Percentiles rank a stretch among this genome's conserved stretches.
These are phyloP conservation scores for Cactoblastis cactorum DNA, from an alignment of 2,888 invertebrate species.

Conservation along the genomic window DNA sequence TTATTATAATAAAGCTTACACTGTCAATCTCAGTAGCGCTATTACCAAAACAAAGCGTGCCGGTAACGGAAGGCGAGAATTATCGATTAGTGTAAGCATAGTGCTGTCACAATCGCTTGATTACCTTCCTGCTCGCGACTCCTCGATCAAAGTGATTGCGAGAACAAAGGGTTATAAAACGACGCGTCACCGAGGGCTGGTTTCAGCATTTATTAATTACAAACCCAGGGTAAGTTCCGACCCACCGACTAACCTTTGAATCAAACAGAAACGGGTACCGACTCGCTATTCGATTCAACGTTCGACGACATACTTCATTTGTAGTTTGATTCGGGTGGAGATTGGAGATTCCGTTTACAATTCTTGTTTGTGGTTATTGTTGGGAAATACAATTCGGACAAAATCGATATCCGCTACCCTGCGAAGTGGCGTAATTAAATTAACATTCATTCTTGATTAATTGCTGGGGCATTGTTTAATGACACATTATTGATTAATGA, in stretches of 20 bases:
- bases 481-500: no score
- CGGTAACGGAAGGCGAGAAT: slow-evolving; percentile 14
- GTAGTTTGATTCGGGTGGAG: slow-evolving; percentile 5
- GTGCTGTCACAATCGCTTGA: slow-evolving; percentile 53
- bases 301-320: slow-evolving; percentile 6
- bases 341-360: slow-evolving; percentile 7
- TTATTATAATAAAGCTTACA: neutral
- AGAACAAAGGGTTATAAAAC: slow-evolving; percentile 69
- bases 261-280: slow-evolving; percentile 11
- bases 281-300: slow-evolving; percentile 25
- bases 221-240: slow-evolving; percentile 29
- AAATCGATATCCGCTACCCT: neutral
- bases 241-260: slow-evolving; percentile 3
- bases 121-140: slow-evolving; percentile 56
- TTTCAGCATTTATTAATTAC: slow-evolving; percentile 58
- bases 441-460: neutral
- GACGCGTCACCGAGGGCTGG: slow-evolving; percentile 49
- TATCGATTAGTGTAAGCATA: slow-evolving; percentile 36
- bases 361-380: slow-evolving; percentile 8
- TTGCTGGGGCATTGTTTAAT: neutral
- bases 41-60: slow-evolving; percentile 11
- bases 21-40: neutral
- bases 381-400: neutral
- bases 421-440: neutral
- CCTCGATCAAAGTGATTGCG: slow-evolving; percentile 65